phyloP scores from a whole-genome alignment of 2,888 invertebrate genomes.

The Agrenia bidenticulata region DNA sequence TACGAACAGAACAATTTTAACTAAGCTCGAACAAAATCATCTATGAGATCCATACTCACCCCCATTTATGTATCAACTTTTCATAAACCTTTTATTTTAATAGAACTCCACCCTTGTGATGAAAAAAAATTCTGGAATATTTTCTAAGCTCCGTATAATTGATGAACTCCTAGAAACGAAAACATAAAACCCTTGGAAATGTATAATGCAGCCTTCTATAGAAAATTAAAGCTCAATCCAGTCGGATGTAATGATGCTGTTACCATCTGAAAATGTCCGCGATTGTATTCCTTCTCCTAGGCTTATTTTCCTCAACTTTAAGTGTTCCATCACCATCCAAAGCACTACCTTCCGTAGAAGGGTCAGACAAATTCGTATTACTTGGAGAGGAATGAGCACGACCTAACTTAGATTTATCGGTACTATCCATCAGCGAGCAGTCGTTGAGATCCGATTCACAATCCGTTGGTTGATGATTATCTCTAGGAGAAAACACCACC shows the following conservation, averaged over 20 bases:
- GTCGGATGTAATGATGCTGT: not conserved
- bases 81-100: no score
- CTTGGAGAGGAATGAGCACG: conserved; percentile 43
- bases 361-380: conserved; percentile 48
- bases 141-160: no score
- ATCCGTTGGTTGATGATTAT: not conserved
- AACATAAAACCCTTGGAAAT: no score
- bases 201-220: no score
- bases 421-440: conserved; percentile 14
- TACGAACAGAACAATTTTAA: no score
- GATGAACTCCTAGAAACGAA: no score
- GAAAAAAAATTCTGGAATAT: no score
- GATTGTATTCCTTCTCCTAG: conserved; percentile 51
- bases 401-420: conserved; percentile 40
- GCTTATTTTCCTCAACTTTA: conserved; percentile 48
- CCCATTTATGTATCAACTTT: no score
- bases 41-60: no score
- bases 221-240: no score
- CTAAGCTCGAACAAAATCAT: no score
- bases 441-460: not conserved
- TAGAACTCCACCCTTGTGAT: no score
- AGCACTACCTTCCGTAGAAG: conserved; percentile 20
- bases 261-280: conserved; percentile 54
- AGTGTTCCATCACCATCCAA: conserved; percentile 26
- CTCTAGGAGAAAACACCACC: conserved; percentile 9